Conservation (phyloP, 2,888 invertebrate genomes). For the Orthosia incerta region DNA sequence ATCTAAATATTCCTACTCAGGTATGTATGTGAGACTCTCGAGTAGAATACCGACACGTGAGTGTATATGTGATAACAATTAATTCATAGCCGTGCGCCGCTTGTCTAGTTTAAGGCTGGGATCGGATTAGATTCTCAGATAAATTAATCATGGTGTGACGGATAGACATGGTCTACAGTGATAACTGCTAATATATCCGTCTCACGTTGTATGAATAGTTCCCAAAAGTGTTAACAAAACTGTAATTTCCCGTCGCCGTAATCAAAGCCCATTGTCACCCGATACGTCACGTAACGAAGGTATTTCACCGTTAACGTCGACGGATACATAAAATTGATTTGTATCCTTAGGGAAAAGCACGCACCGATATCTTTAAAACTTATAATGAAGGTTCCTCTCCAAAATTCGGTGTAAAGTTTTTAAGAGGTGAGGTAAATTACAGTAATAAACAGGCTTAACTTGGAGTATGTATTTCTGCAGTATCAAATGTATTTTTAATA, state of each 20-base stretch:
- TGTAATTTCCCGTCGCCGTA: slow-evolving; percentile 12
- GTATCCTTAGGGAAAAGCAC: slow-evolving; percentile 61
- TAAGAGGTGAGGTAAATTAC: slow-evolving; percentile 63
- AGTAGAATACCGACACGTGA: slow-evolving; percentile 7
- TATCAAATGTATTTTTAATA: slow-evolving; percentile 29
- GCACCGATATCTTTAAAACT: slow-evolving; percentile 65
- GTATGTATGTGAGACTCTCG: slow-evolving; percentile 37
- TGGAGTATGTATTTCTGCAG: slow-evolving; percentile 44
- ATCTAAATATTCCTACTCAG: slow-evolving; percentile 50
- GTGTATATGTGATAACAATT: slow-evolving; percentile 54
- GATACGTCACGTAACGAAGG: slow-evolving; percentile 38
- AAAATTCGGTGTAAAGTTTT: slow-evolving; percentile 61
- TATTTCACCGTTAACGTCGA: slow-evolving; percentile 27
- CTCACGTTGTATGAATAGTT: slow-evolving; percentile 25
- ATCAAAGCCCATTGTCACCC: slow-evolving; percentile 30
- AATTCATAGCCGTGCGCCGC: slow-evolving; percentile 56
- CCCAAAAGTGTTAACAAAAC: slow-evolving; percentile 24
- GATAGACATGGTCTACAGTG: slow-evolving; percentile 33
- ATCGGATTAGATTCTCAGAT: slow-evolving; percentile 57
- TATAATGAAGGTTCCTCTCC: slow-evolving; percentile 63
- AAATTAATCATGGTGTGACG: slow-evolving; percentile 58
- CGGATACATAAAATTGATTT: slow-evolving; percentile 60
- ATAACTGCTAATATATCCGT: slow-evolving; percentile 42
- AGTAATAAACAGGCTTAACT: slow-evolving; percentile 48
- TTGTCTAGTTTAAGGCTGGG: slow-evolving; percentile 52